A percentile compares a stretch with the other conserved stretches of the same genome.
Evolutionary conservation across 2,888 invertebrate species (phyloP).

Genomic region (Andrena chrysosceles): DNA sequence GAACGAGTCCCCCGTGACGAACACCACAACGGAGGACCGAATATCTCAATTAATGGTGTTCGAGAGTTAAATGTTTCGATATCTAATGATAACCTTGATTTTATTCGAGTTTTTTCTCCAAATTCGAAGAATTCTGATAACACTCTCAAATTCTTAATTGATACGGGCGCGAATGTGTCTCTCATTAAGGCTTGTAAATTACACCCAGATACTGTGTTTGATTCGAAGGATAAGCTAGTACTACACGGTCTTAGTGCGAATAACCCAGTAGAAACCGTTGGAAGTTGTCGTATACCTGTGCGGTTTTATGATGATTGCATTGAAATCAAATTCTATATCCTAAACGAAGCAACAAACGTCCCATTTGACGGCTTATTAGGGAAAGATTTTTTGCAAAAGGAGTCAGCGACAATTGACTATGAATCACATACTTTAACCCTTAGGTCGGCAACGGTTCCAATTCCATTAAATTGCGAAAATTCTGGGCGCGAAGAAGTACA

Average conservation of each 20-base stretch:
- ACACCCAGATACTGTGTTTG: background rate
- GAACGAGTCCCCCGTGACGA: too few species aligned
- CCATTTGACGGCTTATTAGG: slow-evolving; percentile 9
- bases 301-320: background rate
- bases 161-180: background rate
- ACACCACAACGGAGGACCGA: too few species aligned
- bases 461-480: background rate
- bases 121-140: too few species aligned
- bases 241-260: slow-evolving; percentile 7
- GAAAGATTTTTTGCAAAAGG: background rate
- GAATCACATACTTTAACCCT: background rate
- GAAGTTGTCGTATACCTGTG: slow-evolving; percentile 22
- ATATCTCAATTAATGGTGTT: too few species aligned
- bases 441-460: background rate
- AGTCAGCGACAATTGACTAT: slow-evolving; percentile 21
- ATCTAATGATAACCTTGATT: too few species aligned
- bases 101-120: too few species aligned
- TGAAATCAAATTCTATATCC: background rate
- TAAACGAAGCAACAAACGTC: slow-evolving; percentile 12
- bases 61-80: too few species aligned
- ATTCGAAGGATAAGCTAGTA: slow-evolving; percentile 8
- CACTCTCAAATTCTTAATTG: too few species aligned
- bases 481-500: background rate
- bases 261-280: slow-evolving; percentile 4
- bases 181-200: slow-evolving; percentile 25